These are phyloP conservation scores for Ophthalmolycus amberensis DNA, from an alignment of 2,113 vertebrate genomes.

Conservation along the genomic window DNA sequence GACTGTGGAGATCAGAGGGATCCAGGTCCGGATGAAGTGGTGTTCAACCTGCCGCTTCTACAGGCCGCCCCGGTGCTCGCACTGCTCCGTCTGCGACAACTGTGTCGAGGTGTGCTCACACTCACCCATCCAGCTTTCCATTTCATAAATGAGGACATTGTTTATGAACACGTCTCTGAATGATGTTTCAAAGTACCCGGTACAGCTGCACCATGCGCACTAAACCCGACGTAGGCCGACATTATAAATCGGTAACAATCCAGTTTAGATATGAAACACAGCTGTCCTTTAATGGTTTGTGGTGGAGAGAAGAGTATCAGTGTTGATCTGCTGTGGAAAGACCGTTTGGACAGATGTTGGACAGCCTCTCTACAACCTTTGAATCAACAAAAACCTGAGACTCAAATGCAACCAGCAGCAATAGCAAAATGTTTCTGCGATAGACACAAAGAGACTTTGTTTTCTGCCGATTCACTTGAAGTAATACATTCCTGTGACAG, in stretches of 20 bases:
- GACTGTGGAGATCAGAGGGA: slow-evolving; percentile 96
- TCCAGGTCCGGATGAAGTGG: slow-evolving; percentile 99
- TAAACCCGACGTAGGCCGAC: too few species aligned
- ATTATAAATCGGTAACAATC: too few species aligned
- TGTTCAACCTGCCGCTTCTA: slow-evolving; percentile 98
- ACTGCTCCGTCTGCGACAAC: slow-evolving; percentile 98
- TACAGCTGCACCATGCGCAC: too few species aligned
- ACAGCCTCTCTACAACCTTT: too few species aligned
- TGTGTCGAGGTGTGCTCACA: slow-evolving; percentile 91
- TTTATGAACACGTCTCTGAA: neutral
- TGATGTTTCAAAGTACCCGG: neutral
- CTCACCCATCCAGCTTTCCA: neutral
- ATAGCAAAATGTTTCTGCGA: too few species aligned
- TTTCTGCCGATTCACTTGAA: too few species aligned
- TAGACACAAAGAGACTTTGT: too few species aligned
- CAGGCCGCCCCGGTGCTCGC: slow-evolving; percentile 95
- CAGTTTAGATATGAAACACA: too few species aligned
- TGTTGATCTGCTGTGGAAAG: neutral
- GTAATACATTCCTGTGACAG: too few species aligned
- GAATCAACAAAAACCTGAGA: too few species aligned
- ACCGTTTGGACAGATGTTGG: neutral
- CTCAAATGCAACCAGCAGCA: too few species aligned
- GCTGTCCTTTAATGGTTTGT: too few species aligned
- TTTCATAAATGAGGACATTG: neutral
- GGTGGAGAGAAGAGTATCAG: neutral